phyloP scores from a whole-genome alignment of 2,888 invertebrate genomes.

The Gnatocerus cornutus region DNA sequence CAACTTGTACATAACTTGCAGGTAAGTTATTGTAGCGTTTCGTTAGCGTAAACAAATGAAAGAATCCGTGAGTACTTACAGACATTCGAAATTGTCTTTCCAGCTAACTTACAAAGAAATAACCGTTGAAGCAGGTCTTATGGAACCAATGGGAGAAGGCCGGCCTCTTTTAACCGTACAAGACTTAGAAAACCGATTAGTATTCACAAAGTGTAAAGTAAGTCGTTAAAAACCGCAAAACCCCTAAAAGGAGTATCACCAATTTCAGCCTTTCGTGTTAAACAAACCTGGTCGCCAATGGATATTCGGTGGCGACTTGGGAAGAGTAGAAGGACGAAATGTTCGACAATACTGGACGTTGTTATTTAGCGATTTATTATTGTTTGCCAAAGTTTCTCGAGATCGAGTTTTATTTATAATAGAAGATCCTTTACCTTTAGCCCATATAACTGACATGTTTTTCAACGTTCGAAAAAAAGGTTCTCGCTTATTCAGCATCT shows the following conservation, averaged over 20 bases:
- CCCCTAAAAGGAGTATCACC: not conserved
- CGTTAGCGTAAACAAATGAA: too few relatives aligned
- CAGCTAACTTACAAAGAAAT: slow-evolving; percentile 86
- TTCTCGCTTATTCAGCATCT: slow-evolving; percentile 59
- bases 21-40: too few relatives aligned
- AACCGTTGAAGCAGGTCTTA: slow-evolving; percentile 86
- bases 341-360: slow-evolving; percentile 90
- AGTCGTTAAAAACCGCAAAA: slow-evolving; percentile 46
- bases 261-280: slow-evolving; percentile 82
- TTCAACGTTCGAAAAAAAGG: slow-evolving; percentile 91
- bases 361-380: slow-evolving; percentile 86
- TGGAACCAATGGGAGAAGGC: slow-evolving; percentile 90
- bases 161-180: slow-evolving; percentile 86
- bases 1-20: slow-evolving; percentile 72
- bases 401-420: slow-evolving; percentile 91
- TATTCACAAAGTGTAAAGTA: slow-evolving; percentile 92
- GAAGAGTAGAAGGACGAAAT: slow-evolving; percentile 87
- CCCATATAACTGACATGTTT: slow-evolving; percentile 86
- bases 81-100: slow-evolving; percentile 33
- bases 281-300: slow-evolving; percentile 89
- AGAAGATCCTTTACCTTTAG: slow-evolving; percentile 87
- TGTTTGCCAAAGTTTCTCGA: slow-evolving; percentile 90
- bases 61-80: too few relatives aligned
- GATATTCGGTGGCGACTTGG: slow-evolving; percentile 91
- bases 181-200: slow-evolving; percentile 89